Conservation (phyloP, 35 echinoderm and acorn worm species). For the Diadema setosum region DNA sequence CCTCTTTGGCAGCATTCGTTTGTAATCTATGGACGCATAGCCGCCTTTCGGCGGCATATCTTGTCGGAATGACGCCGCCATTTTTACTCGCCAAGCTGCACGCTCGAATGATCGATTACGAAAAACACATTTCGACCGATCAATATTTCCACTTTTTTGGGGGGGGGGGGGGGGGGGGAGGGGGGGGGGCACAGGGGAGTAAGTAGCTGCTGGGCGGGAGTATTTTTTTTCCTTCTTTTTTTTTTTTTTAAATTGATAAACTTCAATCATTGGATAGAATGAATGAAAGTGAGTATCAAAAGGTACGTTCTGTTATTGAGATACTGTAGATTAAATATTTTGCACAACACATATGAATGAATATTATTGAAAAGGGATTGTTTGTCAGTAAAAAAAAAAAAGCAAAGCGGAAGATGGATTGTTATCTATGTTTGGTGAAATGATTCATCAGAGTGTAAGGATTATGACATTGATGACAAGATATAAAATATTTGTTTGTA, state of each 20-base stretch:
- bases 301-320: too few relatives aligned
- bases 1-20: constrained; percentile 81
- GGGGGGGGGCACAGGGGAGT: not conserved
- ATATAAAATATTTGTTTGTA: too few relatives aligned
- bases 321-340: too few relatives aligned
- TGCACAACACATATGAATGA: too few relatives aligned
- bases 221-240: not conserved
- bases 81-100: not conserved
- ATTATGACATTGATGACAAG: too few relatives aligned
- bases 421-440: too few relatives aligned
- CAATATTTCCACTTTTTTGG: too few relatives aligned
- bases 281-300: too few relatives aligned
- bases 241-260: not conserved
- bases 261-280: not conserved
- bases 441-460: too few relatives aligned
- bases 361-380: too few relatives aligned
- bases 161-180: not conserved
- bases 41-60: constrained; percentile 98
- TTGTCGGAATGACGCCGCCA: constrained; percentile 78
- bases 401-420: too few relatives aligned
- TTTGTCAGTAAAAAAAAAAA: too few relatives aligned
- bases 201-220: not conserved
- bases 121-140: not conserved
- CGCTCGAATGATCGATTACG: not conserved
- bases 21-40: constrained; percentile 84